These are phyloP conservation scores for Semotilus atromaculatus DNA, from an alignment of 2,797 vertebrate genomes.

Conservation along the genomic window DNA sequence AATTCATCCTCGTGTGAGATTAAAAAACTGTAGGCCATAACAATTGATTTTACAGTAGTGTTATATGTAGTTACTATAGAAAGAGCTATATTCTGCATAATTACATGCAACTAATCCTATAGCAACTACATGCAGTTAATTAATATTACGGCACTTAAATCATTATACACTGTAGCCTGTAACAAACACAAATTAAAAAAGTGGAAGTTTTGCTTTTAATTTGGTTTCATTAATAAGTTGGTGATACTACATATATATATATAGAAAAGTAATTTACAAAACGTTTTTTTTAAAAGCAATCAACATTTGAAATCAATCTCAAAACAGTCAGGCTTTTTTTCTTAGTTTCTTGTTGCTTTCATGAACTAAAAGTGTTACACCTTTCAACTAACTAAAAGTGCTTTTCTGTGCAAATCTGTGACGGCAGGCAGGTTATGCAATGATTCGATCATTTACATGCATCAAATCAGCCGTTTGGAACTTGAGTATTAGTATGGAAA, in stretches of 20 bases:
- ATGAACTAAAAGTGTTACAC: background rate
- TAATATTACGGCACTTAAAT: background rate
- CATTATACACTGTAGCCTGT: background rate
- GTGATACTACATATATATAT: background rate
- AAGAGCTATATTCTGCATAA: background rate
- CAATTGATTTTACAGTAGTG: background rate
- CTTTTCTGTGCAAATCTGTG: constrained; percentile 3
- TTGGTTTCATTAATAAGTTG: constrained; percentile 6
- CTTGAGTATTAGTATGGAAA: background rate
- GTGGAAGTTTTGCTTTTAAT: background rate
- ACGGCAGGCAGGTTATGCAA: background rate
- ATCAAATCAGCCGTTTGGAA: background rate
- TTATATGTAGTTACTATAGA: background rate
- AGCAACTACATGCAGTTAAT: background rate
- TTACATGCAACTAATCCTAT: background rate
- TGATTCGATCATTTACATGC: background rate
- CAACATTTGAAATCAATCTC: background rate
- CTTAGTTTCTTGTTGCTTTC: background rate
- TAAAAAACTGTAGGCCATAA: background rate
- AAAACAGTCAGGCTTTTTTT: background rate
- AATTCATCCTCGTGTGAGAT: background rate
- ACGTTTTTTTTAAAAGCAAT: background rate
- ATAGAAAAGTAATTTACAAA: background rate
- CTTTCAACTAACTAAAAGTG: background rate
- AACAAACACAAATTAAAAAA: background rate